Evolutionary conservation across 2,797 vertebrate genomes (phyloP), one percentile per base, ranked within the genome.

Genomic region (Mus minutoides): DNA sequence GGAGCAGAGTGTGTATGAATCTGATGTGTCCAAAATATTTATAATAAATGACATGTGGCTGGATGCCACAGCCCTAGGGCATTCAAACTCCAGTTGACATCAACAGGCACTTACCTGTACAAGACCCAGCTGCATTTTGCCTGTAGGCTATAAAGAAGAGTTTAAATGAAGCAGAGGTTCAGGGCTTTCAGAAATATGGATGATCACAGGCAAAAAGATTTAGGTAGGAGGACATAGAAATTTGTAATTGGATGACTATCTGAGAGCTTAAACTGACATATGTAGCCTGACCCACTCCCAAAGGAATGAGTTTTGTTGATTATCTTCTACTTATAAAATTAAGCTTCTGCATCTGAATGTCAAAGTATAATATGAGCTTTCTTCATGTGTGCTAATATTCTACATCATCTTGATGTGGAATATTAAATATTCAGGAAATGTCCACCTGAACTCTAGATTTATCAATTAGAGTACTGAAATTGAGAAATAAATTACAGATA

Each of bases 11-110:
- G 75, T 71, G 76, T 92, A 94, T 96, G 92, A 96, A 96, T 94
- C 64, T 91, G 62, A 37, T 92, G 76, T 97, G 78, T 92, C 94
- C 97, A 97, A 96, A 97, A 84, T 97, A 97, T 98, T 98, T 98
- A 92, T 97, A 97, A 92, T 92, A 93, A 79, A 97, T 97, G 94
- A 97, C 94, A 96, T 88, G 89, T 62, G 87, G 93, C 64, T 78
- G 16, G 62, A 60, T 79, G 91, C 54, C 94, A 52, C 93, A 91
- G 69, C 91, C 94, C 91, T 91, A 31, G 56, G 94, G 96, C 92
- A 88, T 94, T 92, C 64, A 91, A 94, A 94, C 91, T 96, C 86
- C 87, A 92, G 19, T 91, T 97, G 96, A 97, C 94, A 94, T 96
- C 85, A 87, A 34, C 92, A 96, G 78, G 89, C 96, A 87, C 40